Evolutionary conservation across 2,888 invertebrate genomes (phyloP).

Genomic region (Pocota personata): DNA sequence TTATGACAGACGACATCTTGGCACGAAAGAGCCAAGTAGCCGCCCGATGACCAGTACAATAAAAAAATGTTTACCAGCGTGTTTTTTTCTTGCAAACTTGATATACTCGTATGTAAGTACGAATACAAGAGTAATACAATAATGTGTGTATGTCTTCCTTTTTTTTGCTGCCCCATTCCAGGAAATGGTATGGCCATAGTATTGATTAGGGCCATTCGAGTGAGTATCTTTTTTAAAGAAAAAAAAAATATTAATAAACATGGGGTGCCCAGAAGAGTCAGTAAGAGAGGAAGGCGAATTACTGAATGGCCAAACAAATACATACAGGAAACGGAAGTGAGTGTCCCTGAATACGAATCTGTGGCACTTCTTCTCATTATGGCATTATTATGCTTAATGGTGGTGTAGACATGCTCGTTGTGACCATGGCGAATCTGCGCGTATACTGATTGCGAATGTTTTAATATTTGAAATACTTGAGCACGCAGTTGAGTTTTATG

Average conservation of each 20-base stretch:
- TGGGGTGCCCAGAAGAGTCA: background rate
- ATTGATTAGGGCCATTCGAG: slow-evolving; percentile 31
- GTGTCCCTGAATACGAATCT: slow-evolving; percentile 9
- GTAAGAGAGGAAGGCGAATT: background rate
- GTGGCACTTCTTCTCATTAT: slow-evolving; percentile 5
- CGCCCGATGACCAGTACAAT: background rate
- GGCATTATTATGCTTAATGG: background rate
- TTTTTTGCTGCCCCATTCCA: background rate
- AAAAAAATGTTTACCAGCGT: slow-evolving; percentile 38
- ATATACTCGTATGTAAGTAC: background rate
- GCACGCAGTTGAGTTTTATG: background rate
- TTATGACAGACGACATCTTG: slow-evolving; percentile 65
- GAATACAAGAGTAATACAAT: background rate
- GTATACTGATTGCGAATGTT: background rate
- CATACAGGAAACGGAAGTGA: slow-evolving; percentile 7
- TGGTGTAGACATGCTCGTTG: background rate
- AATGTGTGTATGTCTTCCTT: background rate
- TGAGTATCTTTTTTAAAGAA: background rate
- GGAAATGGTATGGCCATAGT: background rate
- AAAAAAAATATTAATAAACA: slow-evolving; percentile 1
- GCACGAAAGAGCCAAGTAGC: slow-evolving; percentile 28
- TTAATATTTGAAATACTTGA: slow-evolving; percentile 9
- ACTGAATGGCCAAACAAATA: background rate
- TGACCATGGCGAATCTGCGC: background rate
- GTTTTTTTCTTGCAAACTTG: slow-evolving; percentile 18